These are phyloP conservation scores for Lepidothrix coronata DNA, from an alignment of 2,113 vertebrate species.

Conservation along the genomic window DNA sequence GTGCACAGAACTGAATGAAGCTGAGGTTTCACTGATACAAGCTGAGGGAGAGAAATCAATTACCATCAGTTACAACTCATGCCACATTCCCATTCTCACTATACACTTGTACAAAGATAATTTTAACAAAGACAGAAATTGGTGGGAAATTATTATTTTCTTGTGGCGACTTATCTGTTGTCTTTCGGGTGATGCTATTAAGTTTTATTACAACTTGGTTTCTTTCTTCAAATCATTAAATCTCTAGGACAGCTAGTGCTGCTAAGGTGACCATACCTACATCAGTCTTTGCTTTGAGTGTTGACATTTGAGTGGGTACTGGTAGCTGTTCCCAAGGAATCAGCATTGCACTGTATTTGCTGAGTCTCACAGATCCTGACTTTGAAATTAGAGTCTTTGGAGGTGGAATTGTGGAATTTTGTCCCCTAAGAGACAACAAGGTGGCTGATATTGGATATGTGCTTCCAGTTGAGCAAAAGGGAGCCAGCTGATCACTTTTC, in stretches of 20 bases:
- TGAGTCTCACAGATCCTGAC: neutral
- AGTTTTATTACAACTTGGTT: neutral
- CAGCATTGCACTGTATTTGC: neutral
- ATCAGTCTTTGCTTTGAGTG: neutral
- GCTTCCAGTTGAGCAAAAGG: neutral
- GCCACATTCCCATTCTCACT: neutral
- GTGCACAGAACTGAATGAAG: neutral
- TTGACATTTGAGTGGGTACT: neutral
- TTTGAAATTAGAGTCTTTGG: neutral
- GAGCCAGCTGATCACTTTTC: neutral
- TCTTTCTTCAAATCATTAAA: neutral
- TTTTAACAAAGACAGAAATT: neutral
- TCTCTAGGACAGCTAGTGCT: neutral
- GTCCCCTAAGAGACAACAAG: neutral
- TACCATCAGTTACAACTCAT: neutral
- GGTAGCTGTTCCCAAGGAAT: neutral
- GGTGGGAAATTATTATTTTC: neutral
- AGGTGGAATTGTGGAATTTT: neutral
- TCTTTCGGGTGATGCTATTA: neutral
- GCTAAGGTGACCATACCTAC: conserved; percentile 12
- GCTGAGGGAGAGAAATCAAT: neutral
- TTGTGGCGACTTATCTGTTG: neutral
- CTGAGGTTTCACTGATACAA: neutral
- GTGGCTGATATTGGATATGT: neutral
- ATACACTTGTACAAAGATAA: neutral